Evolutionary conservation across 2,888 invertebrate genomes (phyloP).

Genomic region (Stenoptilia bipunctidactyla): DNA sequence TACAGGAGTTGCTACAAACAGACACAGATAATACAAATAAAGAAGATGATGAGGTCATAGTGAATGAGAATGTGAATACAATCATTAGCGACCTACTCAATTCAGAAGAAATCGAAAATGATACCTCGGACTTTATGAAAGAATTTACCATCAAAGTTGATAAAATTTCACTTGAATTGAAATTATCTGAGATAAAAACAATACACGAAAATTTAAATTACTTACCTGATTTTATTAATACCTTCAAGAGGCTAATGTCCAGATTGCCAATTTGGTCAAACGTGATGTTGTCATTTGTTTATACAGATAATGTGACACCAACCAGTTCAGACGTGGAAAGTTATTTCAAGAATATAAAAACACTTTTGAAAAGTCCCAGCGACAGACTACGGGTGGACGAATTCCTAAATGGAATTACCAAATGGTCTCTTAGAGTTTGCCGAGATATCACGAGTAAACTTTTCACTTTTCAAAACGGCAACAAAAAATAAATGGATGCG

Average conservation of each 20-base stretch:
- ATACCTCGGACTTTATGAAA: constrained; percentile 10
- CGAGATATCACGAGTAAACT: too few species aligned
- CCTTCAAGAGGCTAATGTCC: constrained; percentile 5
- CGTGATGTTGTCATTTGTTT: too few species aligned
- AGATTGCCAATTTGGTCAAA: too few species aligned
- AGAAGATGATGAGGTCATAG: constrained; percentile 10
- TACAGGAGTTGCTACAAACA: too few species aligned
- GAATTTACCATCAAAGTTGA: constrained; percentile 10
- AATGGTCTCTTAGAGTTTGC: too few species aligned
- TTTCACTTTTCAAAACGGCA: too few species aligned
- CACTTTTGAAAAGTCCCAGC: constrained; percentile 9
- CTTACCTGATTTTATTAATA: constrained; percentile 10
- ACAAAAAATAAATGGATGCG: too few species aligned
- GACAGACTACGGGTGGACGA: constrained; percentile 12
- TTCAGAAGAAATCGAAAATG: constrained; percentile 11
- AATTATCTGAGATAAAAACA: constrained; percentile 10
- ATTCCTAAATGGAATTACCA: too few species aligned
- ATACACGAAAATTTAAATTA: constrained; percentile 10
- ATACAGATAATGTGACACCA: constrained; percentile 10
- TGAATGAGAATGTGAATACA: constrained; percentile 10
- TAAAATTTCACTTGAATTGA: constrained; percentile 1
- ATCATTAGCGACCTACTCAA: constrained; percentile 10
- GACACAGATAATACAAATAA: not conserved
- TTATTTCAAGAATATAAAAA: constrained; percentile 12
- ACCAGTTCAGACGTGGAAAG: constrained; percentile 12